phyloP scores from a whole-genome alignment of 2,888 invertebrate genomes.

The Acrocyrtus sp. region DNA sequence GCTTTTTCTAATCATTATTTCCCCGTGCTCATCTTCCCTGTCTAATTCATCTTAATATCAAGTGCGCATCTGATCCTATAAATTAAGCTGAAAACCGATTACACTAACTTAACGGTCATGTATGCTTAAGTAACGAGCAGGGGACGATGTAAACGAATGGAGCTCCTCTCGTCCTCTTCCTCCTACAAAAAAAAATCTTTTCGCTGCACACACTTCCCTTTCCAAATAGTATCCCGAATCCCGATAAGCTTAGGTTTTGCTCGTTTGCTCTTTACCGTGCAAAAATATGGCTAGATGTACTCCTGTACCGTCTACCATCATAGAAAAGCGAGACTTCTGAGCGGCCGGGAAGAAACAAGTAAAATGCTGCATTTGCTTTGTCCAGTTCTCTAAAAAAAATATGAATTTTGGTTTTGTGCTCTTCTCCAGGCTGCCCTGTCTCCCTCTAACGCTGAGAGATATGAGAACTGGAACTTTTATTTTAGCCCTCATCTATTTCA shows the following conservation, averaged over 20 bases:
- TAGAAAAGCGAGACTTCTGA: neutral
- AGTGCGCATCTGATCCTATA: constrained; percentile 61
- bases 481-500: constrained; percentile 8
- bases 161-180: too few species aligned
- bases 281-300: too few species aligned
- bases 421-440: constrained; percentile 12
- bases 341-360: constrained; percentile 40
- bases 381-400: constrained; percentile 15
- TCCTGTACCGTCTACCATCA: constrained; percentile 14
- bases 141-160: constrained; percentile 2
- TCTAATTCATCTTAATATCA: constrained; percentile 63
- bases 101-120: constrained; percentile 47
- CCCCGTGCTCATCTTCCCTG: constrained; percentile 41
- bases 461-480: too few species aligned
- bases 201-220: too few species aligned
- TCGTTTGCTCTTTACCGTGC: too few species aligned
- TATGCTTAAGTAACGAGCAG: neutral
- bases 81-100: constrained; percentile 62
- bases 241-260: too few species aligned
- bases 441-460: too few species aligned
- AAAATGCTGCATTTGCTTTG: constrained; percentile 36
- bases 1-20: too few species aligned
- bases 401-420: too few species aligned
- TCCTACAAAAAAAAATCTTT: too few species aligned
- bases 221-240: too few species aligned